Evolutionary conservation across 2,888 invertebrate genomes (phyloP).

Genomic region (Notodonta dromedarius): DNA sequence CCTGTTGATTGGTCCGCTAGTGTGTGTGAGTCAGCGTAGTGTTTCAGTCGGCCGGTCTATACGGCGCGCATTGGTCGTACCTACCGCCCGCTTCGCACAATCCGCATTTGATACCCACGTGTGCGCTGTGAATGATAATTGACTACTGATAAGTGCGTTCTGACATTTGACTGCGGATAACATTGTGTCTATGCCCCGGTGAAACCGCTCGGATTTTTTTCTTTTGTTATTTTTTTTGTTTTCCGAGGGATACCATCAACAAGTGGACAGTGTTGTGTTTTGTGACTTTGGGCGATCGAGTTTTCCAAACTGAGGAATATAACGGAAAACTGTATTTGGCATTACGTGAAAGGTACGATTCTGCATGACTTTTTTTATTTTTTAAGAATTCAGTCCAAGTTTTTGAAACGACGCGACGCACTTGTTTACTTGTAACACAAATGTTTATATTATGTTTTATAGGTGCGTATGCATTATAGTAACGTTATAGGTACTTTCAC

Average conservation of each 20-base stretch:
- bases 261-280: constrained; percentile 71
- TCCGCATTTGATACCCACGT: constrained; percentile 61
- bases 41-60: constrained; percentile 77
- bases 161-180: constrained; percentile 70
- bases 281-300: constrained; percentile 64
- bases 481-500: no score
- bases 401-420: constrained; percentile 11
- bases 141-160: constrained; percentile 69
- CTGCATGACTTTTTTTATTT: constrained; percentile 17
- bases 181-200: constrained; percentile 53
- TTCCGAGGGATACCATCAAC: constrained; percentile 42
- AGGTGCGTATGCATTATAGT: no score
- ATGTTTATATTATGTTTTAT: not conserved
- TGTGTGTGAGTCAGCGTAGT: constrained; percentile 67
- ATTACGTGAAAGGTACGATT: constrained; percentile 77
- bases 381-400: constrained; percentile 65
- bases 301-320: constrained; percentile 78
- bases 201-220: constrained; percentile 40
- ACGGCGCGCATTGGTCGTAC: constrained; percentile 78
- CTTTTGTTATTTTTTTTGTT: constrained; percentile 41
- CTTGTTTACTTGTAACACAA: not conserved
- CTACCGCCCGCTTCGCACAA: constrained; percentile 39
- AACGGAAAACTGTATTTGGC: constrained; percentile 75
- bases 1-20: constrained; percentile 71
- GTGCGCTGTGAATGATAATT: constrained; percentile 66